A percentile compares a stretch with the other conserved stretches of the same genome.
Conservation (phyloP, 2,888 invertebrate species). For the Flexamia atlantica region DNA sequence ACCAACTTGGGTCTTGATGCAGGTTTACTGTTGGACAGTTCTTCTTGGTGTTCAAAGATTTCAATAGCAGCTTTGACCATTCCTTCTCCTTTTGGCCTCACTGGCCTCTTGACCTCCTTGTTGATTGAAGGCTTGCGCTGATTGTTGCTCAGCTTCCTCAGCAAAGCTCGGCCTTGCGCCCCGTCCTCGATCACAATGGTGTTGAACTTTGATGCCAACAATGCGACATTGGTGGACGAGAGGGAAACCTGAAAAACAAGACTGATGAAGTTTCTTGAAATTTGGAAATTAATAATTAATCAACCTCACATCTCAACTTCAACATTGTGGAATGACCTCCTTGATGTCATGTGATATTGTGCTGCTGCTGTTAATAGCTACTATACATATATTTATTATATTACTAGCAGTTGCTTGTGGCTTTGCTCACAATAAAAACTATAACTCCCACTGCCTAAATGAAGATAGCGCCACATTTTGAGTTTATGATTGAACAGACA, state of each 20-base stretch:
- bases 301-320: too few species aligned
- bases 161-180: slow-evolving; percentile 63
- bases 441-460: too few species aligned
- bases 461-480: too few species aligned
- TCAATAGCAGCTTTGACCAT: slow-evolving; percentile 65
- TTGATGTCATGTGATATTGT: too few species aligned
- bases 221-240: slow-evolving; percentile 66
- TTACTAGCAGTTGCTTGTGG: too few species aligned
- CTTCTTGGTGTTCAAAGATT: slow-evolving; percentile 66
- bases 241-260: slow-evolving; percentile 43
- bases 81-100: slow-evolving; percentile 34
- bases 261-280: too few species aligned
- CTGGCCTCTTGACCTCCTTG: slow-evolving; percentile 42
- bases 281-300: too few species aligned
- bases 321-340: too few species aligned
- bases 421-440: too few species aligned
- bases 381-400: too few species aligned
- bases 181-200: slow-evolving; percentile 69
- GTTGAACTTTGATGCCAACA: slow-evolving; percentile 70
- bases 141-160: slow-evolving; percentile 57
- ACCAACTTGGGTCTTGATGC: slow-evolving; percentile 62
- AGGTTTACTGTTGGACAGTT: neutral
- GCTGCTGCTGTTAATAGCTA: too few species aligned
- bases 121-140: slow-evolving; percentile 34
- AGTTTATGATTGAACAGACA: too few species aligned